Conservation (phyloP, 2,888 invertebrate species). For the Aphelenchoides bicaudatus region DNA sequence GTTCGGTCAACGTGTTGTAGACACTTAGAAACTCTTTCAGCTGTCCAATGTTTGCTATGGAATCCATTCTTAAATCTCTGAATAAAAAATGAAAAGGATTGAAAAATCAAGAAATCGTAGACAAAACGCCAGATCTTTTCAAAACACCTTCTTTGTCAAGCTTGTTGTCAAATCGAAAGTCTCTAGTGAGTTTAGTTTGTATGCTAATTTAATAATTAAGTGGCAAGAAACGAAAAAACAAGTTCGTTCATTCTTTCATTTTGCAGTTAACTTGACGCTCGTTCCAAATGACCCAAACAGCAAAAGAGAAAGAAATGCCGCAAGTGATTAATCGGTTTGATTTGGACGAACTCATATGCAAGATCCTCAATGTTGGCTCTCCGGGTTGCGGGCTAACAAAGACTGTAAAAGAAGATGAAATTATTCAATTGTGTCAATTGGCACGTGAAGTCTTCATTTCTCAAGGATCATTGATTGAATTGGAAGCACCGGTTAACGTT, state of each 20-base stretch:
- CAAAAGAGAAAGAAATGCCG: too few relatives aligned
- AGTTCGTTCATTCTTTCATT: too few relatives aligned
- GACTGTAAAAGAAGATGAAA: constrained; percentile 37
- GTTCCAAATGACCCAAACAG: too few relatives aligned
- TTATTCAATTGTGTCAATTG: constrained; percentile 36
- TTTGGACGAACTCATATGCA: constrained; percentile 26
- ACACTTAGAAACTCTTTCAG: constrained; percentile 55
- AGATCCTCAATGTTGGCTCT: constrained; percentile 34
- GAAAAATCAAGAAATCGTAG: background rate
- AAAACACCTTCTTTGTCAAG: too few relatives aligned
- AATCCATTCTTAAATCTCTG: background rate
- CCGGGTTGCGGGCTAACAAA: constrained; percentile 35
- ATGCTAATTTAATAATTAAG: too few relatives aligned
- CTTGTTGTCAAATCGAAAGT: too few relatives aligned
- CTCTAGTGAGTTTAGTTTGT: too few relatives aligned
- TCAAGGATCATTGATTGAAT: constrained; percentile 45
- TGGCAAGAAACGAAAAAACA: too few relatives aligned
- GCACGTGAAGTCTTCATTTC: constrained; percentile 43
- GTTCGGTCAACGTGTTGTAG: constrained; percentile 55
- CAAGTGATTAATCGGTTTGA: too few relatives aligned
- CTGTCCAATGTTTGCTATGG: constrained; percentile 32
- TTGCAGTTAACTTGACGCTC: too few relatives aligned
- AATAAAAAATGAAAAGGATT: background rate
- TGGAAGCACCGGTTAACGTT: constrained; percentile 49
- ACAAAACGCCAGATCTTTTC: too few relatives aligned